A percentile compares a stretch with the other conserved stretches of the same genome.
These are phyloP conservation scores for Zaprionus ornatus DNA, from an alignment of 1,140 invertebrate genomes.

Conservation along the genomic window DNA sequence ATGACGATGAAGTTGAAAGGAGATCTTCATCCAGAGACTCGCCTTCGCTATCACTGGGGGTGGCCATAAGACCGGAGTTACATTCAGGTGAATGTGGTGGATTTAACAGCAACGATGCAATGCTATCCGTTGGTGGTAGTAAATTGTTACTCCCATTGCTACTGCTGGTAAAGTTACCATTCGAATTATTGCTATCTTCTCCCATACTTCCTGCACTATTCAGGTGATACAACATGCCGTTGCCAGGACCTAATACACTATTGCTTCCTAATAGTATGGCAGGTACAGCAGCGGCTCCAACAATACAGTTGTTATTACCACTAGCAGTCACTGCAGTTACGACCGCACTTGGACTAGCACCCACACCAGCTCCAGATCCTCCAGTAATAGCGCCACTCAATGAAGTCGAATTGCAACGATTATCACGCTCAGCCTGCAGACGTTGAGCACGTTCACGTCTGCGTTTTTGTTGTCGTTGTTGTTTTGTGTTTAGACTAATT, in stretches of 20 bases:
- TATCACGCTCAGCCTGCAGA: conserved; percentile 90
- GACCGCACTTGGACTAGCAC: conserved; percentile 16
- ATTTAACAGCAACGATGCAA: conserved; percentile 77
- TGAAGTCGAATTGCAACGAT: conserved; percentile 60
- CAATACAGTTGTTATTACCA: conserved; percentile 84
- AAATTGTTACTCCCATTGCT: conserved; percentile 78
- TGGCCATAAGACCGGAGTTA: conserved; percentile 78
- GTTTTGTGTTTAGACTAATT: conserved; percentile 84
- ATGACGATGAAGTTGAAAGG: conserved; percentile 79
- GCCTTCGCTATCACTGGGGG: conserved; percentile 79
- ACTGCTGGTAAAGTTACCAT: conserved; percentile 80
- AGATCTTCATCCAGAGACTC: conserved; percentile 81
- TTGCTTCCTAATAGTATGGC: conserved; percentile 84
- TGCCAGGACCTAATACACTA: conserved; percentile 47
- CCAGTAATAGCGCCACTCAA: conserved; percentile 50
- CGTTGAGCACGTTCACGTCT: conserved; percentile 93
- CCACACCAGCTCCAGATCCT: conserved; percentile 34
- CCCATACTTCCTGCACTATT: conserved; percentile 82
- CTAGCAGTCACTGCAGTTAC: conserved; percentile 64
- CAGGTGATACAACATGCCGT: conserved; percentile 69
- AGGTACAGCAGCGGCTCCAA: conserved; percentile 49
- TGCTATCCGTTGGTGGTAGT: conserved; percentile 78
- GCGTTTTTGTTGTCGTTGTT: conserved; percentile 92
- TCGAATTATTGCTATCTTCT: conserved; percentile 81
- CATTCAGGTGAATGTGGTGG: conserved; percentile 81